phyloP scores from a whole-genome alignment of 2,113 vertebrate genomes.

The Dinomys branickii region DNA sequence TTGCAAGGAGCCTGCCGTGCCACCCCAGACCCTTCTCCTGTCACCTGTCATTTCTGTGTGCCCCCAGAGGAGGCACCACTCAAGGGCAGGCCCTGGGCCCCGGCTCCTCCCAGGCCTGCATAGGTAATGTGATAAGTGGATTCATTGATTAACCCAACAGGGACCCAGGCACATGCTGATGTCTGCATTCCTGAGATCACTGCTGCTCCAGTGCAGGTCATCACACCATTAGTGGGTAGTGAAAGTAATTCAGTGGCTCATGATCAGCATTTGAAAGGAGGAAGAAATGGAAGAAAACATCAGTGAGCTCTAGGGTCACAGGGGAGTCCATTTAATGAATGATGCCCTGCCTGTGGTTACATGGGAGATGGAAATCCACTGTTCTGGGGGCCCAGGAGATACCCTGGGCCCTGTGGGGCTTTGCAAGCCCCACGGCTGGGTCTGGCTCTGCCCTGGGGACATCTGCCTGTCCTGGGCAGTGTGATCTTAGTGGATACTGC shows the following conservation, averaged over 20 bases:
- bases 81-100: background rate
- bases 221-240: background rate
- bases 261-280: background rate
- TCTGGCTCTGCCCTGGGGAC: rapidly evolving
- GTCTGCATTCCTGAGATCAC: background rate
- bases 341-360: rapidly evolving
- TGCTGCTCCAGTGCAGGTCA: rapidly evolving
- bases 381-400: rapidly evolving
- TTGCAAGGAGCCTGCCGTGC: background rate
- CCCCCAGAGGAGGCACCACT: rapidly evolving
- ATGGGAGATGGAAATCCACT: rapidly evolving
- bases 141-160: background rate
- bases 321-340: rapidly evolving
- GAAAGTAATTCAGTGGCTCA: background rate
- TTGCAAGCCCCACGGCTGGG: rapidly evolving
- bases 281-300: background rate
- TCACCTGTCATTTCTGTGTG: rapidly evolving
- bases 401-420: rapidly evolving
- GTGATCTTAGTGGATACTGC: rapidly evolving
- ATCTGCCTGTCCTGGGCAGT: rapidly evolving
- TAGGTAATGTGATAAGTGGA: rapidly evolving
- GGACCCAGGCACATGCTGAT: rapidly evolving
- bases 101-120: rapidly evolving
- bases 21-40: rapidly evolving
- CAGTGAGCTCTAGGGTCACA: rapidly evolving